Evolutionary conservation across 2,797 vertebrate genomes (phyloP).

Genomic region (Strix occidentalis): DNA sequence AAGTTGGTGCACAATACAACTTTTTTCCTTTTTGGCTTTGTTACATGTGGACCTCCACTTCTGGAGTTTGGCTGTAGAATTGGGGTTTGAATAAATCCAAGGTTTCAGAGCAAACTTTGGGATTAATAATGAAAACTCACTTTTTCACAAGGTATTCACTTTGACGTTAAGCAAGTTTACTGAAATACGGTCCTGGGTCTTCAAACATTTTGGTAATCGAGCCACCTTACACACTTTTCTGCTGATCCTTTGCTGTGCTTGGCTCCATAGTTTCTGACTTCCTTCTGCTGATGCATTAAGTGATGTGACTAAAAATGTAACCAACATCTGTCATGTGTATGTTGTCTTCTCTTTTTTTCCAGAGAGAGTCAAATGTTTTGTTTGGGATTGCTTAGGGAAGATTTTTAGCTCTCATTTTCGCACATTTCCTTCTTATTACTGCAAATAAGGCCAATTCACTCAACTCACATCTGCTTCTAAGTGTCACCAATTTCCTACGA

Average conservation of each 20-base stretch:
- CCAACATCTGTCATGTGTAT: not conserved
- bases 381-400: slow-evolving; percentile 26
- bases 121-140: not conserved
- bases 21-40: not conserved
- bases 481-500: slow-evolving; percentile 52
- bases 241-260: not conserved
- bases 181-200: not conserved
- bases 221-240: not conserved
- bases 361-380: not conserved
- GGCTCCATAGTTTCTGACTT: not conserved
- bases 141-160: not conserved
- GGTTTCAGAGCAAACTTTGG: not conserved
- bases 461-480: slow-evolving; percentile 49
- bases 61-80: not conserved
- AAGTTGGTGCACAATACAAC: not conserved
- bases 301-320: not conserved
- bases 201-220: not conserved
- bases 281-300: not conserved
- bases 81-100: not conserved
- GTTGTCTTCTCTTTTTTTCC: not conserved
- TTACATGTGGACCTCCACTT: accelerated
- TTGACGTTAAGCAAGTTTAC: not conserved
- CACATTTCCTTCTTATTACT: slow-evolving; percentile 6
- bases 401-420: slow-evolving; percentile 40
- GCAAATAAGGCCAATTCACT: slow-evolving; percentile 16